Evolutionary conservation across 2,797 vertebrate species (phyloP).

Genomic region (Platalea minor): DNA sequence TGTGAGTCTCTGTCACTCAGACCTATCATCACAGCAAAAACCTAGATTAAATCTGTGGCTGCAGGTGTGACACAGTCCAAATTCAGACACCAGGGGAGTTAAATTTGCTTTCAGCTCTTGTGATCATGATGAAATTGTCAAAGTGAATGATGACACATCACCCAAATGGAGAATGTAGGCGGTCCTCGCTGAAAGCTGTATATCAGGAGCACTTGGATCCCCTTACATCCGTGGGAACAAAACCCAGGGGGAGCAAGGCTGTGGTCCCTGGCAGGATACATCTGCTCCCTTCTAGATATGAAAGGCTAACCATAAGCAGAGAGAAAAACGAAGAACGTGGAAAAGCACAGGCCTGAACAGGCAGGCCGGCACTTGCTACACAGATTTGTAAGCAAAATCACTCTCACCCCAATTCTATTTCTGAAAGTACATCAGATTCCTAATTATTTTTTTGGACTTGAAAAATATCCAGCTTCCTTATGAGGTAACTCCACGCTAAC

Average conservation of each 20-base stretch:
- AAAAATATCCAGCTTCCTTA: not conserved
- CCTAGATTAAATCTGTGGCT: not conserved
- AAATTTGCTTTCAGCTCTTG: not conserved
- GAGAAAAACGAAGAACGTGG: not conserved
- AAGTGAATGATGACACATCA: not conserved
- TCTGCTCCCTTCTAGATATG: not conserved
- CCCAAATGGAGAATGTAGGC: not conserved
- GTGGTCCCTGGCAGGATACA: not conserved
- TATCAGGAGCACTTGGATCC: not conserved
- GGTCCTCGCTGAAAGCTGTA: not conserved
- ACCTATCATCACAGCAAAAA: not conserved
- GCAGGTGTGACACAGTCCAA: not conserved
- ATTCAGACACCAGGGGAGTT: not conserved
- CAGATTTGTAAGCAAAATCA: not conserved
- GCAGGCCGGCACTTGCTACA: not conserved
- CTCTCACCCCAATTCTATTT: not conserved
- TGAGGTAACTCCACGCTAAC: not conserved
- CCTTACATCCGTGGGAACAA: not conserved
- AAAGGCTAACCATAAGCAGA: not conserved
- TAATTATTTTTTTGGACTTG: not conserved
- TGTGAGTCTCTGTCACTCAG: slow-evolving; percentile 8
- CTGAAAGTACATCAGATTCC: not conserved
- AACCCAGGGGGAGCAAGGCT: not conserved
- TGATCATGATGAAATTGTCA: not conserved
- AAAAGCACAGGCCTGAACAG: not conserved